Conservation (phyloP, 1,140 invertebrate genomes). For the Ridgeia piscesae region DNA sequence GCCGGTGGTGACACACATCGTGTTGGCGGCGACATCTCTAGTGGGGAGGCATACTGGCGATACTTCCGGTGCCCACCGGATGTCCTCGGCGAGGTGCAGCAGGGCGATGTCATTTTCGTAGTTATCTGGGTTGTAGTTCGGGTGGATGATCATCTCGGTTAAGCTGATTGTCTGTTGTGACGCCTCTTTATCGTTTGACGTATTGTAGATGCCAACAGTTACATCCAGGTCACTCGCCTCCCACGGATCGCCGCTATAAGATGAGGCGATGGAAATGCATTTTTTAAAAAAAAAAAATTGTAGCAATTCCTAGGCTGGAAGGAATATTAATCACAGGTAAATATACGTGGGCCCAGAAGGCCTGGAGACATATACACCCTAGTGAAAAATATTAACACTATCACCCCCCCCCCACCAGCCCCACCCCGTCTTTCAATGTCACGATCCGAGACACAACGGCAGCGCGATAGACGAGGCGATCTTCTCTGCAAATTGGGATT, state of each 20-base stretch:
- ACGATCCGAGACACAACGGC: no score
- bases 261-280: not conserved
- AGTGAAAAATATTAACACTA: no score
- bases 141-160: not conserved
- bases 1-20: constrained; percentile 17
- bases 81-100: not conserved
- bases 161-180: not conserved
- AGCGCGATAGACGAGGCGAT: no score
- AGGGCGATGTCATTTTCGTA: constrained; percentile 7
- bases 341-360: no score
- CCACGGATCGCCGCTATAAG: not conserved
- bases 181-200: not conserved
- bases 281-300: no score
- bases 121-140: not conserved
- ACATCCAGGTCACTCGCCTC: not conserved
- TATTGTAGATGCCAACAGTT: not conserved
- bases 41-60: constrained; percentile 6
- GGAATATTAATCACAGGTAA: no score
- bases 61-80: not conserved
- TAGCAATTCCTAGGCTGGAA: no score
- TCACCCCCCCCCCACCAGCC: no score
- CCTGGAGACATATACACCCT: no score
- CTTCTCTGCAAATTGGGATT: no score
- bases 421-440: no score
- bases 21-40: not conserved